A percentile compares a stretch with the other conserved stretches of the same genome.
These are phyloP conservation scores for Pristionchus exspectatus DNA, from an alignment of 2,888 invertebrate genomes.

Conservation along the genomic window DNA sequence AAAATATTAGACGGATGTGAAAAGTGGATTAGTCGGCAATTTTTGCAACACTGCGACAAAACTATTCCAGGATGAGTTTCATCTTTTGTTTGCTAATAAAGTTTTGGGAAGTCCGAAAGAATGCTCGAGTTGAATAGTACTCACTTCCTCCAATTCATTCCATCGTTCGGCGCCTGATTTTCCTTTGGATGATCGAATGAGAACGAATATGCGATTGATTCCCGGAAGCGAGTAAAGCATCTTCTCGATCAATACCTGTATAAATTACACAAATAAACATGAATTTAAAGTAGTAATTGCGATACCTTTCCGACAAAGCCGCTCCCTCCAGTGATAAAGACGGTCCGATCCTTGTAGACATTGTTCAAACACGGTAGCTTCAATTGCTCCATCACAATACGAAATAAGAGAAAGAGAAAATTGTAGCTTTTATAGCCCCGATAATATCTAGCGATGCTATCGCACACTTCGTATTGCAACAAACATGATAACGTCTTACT, in stretches of 20 bases:
- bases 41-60: no score
- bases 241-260: background rate
- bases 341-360: background rate
- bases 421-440: no score
- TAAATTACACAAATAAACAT: background rate
- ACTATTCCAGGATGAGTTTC: no score
- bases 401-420: no score
- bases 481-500: no score
- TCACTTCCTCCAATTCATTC: background rate
- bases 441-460: no score
- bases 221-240: background rate
- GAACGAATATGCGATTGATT: background rate
- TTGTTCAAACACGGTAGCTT: background rate
- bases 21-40: no score
- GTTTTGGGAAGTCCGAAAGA: background rate
- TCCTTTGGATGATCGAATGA: background rate
- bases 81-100: no score
- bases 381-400: background rate
- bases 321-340: background rate
- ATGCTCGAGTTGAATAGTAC: background rate
- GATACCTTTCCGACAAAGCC: constrained; percentile 4
- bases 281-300: background rate
- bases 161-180: background rate
- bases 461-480: no score
- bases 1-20: no score